A percentile compares a stretch with the other conserved stretches of the same genome.
Conservation (phyloP, 2,797 vertebrate species). For the Gymnocypris eckloni region DNA sequence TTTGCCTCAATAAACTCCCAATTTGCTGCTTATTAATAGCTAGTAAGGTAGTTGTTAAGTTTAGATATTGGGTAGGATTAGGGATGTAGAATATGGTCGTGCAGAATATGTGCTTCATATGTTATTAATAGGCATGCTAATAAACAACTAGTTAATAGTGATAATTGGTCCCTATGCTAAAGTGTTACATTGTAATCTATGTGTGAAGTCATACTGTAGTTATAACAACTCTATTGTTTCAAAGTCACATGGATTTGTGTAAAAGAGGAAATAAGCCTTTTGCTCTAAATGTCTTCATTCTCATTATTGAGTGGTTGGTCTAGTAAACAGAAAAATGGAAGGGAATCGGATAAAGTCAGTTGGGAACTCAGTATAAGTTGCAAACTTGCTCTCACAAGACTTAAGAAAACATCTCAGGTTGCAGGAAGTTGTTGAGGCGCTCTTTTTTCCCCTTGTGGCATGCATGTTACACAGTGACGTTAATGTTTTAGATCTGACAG, state of each 20-base stretch:
- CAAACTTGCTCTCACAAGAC: neutral
- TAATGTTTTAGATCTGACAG: neutral
- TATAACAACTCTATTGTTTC: constrained; percentile 17
- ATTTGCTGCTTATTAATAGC: neutral
- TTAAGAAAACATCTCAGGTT: constrained; percentile 49
- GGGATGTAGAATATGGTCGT: too few species aligned
- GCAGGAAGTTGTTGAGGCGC: constrained; percentile 45
- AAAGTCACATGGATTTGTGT: neutral
- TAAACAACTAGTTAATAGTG: neutral
- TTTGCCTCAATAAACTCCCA: neutral
- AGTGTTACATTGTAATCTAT: neutral
- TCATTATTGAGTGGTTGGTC: neutral
- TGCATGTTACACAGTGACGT: constrained; percentile 11
- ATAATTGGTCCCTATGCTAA: neutral
- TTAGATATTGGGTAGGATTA: too few species aligned
- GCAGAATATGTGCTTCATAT: neutral
- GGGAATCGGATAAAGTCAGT: neutral
- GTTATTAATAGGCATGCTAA: neutral
- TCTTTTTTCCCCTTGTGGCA: constrained; percentile 12
- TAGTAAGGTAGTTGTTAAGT: neutral
- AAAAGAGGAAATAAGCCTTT: constrained; percentile 31
- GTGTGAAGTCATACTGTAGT: neutral
- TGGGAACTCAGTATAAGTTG: neutral
- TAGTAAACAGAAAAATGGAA: neutral
- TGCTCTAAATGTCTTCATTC: neutral